Conservation (phyloP, 2,113 vertebrate species). For the Gobiocypris rarus region DNA sequence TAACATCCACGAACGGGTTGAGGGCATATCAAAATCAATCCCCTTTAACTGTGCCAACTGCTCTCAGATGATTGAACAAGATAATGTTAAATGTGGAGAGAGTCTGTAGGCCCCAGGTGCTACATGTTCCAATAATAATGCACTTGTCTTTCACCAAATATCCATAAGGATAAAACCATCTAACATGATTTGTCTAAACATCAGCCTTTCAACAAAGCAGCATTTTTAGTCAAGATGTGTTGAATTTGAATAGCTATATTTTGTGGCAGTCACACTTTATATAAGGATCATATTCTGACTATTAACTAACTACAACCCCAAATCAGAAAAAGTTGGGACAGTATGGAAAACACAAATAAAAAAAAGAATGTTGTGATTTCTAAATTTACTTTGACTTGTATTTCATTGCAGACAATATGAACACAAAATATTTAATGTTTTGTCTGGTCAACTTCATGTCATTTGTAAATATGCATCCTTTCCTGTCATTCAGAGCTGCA, state of each 20-base stretch:
- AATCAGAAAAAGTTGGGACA: too few species aligned
- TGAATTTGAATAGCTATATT: neutral
- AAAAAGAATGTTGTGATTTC: too few species aligned
- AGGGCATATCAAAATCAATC: constrained; percentile 2
- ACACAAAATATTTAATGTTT: too few species aligned
- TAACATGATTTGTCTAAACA: neutral
- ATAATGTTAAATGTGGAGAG: neutral
- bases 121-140: constrained; percentile 11
- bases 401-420: too few species aligned
- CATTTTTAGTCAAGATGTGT: neutral
- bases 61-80: constrained; percentile 12
- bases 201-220: neutral
- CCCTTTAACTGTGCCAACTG: neutral
- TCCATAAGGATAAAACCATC: neutral
- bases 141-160: neutral
- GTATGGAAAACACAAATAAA: too few species aligned
- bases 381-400: too few species aligned
- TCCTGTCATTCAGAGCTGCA: too few species aligned
- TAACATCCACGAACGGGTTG: neutral
- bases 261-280: neutral
- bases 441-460: too few species aligned
- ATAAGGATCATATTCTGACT: too few species aligned
- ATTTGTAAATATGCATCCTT: too few species aligned
- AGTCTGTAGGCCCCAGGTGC: neutral
- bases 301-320: too few species aligned